A percentile compares a stretch with the other conserved stretches of the same genome.
phyloP scores from a whole-genome alignment of 2,888 invertebrate genomes.

The Lordiphosa fenestrarum region DNA sequence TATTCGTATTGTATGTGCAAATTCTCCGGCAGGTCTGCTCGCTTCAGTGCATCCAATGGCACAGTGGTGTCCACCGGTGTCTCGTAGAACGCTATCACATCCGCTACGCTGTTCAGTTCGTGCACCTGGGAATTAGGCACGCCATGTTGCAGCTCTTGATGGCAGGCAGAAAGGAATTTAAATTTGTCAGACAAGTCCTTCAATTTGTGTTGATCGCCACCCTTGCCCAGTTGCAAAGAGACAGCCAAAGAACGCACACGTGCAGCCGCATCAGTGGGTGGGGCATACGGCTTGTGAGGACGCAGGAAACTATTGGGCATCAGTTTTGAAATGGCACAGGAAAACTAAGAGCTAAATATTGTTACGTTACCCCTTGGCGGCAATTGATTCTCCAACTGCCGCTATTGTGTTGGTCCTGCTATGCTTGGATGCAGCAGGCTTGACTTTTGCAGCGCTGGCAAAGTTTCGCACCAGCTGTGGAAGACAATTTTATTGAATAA shows the following conservation, averaged over 20 bases:
- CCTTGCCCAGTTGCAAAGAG: conserved; percentile 81
- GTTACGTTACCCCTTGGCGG: conserved; percentile 84
- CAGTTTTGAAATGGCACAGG: neutral
- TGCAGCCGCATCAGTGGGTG: conserved; percentile 84
- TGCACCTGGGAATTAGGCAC: conserved; percentile 92
- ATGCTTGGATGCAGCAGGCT: conserved; percentile 77
- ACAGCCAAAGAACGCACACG: conserved; percentile 84
- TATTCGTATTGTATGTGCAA: conserved; percentile 91
- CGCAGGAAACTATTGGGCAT: conserved; percentile 85
- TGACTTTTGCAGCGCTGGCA: conserved; percentile 64
- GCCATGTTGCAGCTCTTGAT: conserved; percentile 86
- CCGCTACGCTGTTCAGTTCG: conserved; percentile 86
- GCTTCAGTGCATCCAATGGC: conserved; percentile 87
- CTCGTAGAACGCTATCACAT: conserved; percentile 87
- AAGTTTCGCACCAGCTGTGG: conserved; percentile 35
- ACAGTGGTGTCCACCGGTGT: conserved; percentile 86
- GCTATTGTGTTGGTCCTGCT: conserved; percentile 81
- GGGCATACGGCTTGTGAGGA: conserved; percentile 87
- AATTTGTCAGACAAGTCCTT: conserved; percentile 82
- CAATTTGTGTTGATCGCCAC: conserved; percentile 59
- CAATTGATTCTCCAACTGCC: conserved; percentile 84
- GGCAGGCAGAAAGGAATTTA: conserved; percentile 86
- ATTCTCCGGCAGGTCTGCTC: conserved; percentile 91
- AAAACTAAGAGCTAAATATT: neutral
- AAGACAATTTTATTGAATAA: neutral